These are phyloP conservation scores for Eupelmus urozonus DNA, from an alignment of 2,888 invertebrate species.

Conservation along the genomic window DNA sequence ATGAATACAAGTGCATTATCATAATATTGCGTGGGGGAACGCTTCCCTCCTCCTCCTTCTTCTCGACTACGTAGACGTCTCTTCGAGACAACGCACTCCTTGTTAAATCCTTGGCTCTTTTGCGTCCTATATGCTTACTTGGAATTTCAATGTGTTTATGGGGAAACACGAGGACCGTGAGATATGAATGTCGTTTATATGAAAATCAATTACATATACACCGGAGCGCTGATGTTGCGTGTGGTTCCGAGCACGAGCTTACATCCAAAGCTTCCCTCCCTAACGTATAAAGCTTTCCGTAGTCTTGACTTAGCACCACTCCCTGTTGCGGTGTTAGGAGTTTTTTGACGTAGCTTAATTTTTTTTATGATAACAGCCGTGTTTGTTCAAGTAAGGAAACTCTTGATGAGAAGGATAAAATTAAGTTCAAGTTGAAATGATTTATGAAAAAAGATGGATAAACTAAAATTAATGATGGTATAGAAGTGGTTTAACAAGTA, in stretches of 20 bases:
- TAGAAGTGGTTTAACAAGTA: no score
- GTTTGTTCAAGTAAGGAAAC: no score
- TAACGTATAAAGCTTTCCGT: not conserved
- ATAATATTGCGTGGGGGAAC: conserved; percentile 69
- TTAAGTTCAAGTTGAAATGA: no score
- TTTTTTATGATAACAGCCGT: no score
- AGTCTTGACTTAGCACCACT: no score
- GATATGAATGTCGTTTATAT: conserved; percentile 14
- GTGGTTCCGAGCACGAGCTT: not conserved
- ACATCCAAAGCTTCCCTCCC: no score
- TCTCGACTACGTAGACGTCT: not conserved
- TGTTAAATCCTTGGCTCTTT: conserved; percentile 19
- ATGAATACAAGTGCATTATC: conserved; percentile 75
- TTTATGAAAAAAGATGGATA: no score
- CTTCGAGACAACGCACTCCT: not conserved
- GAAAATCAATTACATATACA: conserved; percentile 9
- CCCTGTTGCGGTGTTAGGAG: no score
- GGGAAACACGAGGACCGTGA: not conserved
- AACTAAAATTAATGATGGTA: no score
- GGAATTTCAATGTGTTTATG: not conserved
- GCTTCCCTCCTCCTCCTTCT: conserved; percentile 53
- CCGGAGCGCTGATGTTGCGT: not conserved
- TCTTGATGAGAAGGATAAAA: no score
- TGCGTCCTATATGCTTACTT: not conserved
- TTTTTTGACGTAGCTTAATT: no score